Evolutionary conservation across 2,888 invertebrate genomes (phyloP).

Genomic region (Sycophila texana): DNA sequence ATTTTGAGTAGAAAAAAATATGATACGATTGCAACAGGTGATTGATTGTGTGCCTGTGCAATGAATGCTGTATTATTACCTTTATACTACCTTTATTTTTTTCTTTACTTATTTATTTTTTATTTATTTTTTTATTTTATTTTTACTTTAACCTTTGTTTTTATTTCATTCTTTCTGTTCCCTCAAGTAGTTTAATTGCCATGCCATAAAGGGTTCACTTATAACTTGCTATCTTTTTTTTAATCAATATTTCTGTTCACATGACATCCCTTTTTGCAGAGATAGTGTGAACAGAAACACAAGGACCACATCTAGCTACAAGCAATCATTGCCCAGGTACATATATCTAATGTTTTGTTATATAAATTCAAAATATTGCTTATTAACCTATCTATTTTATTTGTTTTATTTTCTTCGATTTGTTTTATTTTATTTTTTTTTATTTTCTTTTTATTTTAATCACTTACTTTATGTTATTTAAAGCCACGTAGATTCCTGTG

Average conservation of each 20-base stretch:
- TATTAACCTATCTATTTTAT: conserved; percentile 9
- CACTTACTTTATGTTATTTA: conserved; percentile 21
- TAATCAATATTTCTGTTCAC: conserved; percentile 74
- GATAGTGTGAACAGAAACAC: conserved; percentile 76
- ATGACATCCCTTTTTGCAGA: conserved; percentile 75
- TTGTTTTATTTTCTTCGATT: conserved; percentile 24
- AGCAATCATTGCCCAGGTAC: conserved; percentile 76
- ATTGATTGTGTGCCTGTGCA: conserved; percentile 76
- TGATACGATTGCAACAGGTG: conserved; percentile 74
- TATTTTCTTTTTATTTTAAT: conserved; percentile 5
- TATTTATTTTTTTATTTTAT: conserved; percentile 49
- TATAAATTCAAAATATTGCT: conserved; percentile 61
- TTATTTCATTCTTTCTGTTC: conserved; percentile 22
- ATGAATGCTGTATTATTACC: conserved; percentile 70
- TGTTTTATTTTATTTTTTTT: conserved; percentile 7
- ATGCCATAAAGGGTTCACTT: conserved; percentile 61
- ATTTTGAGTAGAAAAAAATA: conserved; percentile 70
- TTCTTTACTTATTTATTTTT: conserved; percentile 37
- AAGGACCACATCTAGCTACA: conserved; percentile 76
- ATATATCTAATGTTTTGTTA: conserved; percentile 72
- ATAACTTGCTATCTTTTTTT: conserved; percentile 49
- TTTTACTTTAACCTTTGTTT: conserved; percentile 47
- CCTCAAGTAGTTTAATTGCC: conserved; percentile 72
- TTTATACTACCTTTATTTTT: conserved; percentile 52
- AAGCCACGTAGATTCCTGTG: not conserved